phyloP scores from a whole-genome alignment of 2,113 vertebrate genomes.

The Acanthisitta chloris region DNA sequence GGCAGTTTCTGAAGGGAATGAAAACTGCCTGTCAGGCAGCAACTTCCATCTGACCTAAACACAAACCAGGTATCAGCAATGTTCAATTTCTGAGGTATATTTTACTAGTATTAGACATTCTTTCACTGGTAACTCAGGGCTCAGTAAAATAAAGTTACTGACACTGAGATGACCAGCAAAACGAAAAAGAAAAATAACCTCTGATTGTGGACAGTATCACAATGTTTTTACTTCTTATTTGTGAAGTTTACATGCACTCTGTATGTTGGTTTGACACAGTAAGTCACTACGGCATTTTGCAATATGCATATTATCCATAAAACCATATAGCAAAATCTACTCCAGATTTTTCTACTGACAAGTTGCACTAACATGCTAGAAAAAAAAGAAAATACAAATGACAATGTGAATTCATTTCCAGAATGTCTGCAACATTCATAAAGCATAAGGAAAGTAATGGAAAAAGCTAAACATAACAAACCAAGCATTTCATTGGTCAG shows the following conservation, averaged over 20 bases:
- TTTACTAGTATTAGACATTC: neutral
- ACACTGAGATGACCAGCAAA: neutral
- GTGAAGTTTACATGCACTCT: neutral
- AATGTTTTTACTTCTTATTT: neutral
- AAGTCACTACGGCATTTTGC: neutral
- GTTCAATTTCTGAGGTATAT: neutral
- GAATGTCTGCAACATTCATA: neutral
- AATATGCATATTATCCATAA: neutral
- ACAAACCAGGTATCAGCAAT: neutral
- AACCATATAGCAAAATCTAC: neutral
- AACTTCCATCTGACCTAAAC: neutral
- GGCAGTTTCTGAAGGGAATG: neutral
- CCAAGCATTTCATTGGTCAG: constrained; percentile 10
- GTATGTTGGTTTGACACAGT: neutral
- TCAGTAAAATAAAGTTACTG: neutral
- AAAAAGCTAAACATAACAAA: neutral
- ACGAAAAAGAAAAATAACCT: neutral
- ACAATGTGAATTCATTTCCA: neutral
- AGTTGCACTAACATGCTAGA: neutral
- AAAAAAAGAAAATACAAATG: neutral
- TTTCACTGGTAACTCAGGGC: neutral
- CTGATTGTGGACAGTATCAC: neutral
- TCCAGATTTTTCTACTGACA: neutral
- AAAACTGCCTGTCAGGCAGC: neutral
- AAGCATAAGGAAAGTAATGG: neutral